A percentile compares a stretch with the other conserved stretches of the same genome.
Evolutionary conservation across 2,888 invertebrate species (phyloP).

Genomic region (Plebejus anna): DNA sequence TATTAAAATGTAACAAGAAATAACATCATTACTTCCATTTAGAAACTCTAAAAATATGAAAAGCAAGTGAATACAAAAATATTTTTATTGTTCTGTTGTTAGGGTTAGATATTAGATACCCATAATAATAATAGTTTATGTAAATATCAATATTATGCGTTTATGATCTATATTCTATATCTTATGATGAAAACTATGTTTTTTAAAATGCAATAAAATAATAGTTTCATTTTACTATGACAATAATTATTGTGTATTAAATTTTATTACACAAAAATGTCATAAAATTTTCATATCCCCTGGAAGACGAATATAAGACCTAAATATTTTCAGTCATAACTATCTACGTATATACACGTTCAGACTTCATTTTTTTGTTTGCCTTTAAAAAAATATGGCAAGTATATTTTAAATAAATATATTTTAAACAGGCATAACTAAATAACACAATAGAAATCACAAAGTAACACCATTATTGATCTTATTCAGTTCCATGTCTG

Average conservation of each 20-base stretch:
- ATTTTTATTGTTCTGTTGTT: neutral
- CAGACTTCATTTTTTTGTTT: slow-evolving; percentile 35
- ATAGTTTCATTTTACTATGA: neutral
- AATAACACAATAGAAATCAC: slow-evolving; percentile 46
- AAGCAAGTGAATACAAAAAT: neutral
- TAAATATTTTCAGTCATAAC: slow-evolving; percentile 44
- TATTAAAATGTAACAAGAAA: slow-evolving; percentile 24
- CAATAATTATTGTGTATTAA: slow-evolving; percentile 26
- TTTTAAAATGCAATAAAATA: neutral
- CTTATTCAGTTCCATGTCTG: slow-evolving; percentile 79
- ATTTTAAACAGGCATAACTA: slow-evolving; percentile 31
- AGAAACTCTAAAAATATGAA: slow-evolving; percentile 23
- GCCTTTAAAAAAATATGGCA: slow-evolving; percentile 36
- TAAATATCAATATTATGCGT: slow-evolving; percentile 1
- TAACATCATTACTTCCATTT: slow-evolving; percentile 38
- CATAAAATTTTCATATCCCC: slow-evolving; percentile 46
- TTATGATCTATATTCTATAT: neutral
- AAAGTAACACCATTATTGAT: slow-evolving; percentile 71
- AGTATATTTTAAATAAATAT: slow-evolving; percentile 36
- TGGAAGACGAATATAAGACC: slow-evolving; percentile 63
- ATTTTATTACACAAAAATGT: slow-evolving; percentile 32
- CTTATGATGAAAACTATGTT: neutral
- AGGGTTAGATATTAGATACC: neutral
- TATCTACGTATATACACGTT: slow-evolving; percentile 34
- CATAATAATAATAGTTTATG: neutral